Evolutionary conservation across 1,140 invertebrate species (phyloP).

Genomic region (Palaemon carinicauda): DNA sequence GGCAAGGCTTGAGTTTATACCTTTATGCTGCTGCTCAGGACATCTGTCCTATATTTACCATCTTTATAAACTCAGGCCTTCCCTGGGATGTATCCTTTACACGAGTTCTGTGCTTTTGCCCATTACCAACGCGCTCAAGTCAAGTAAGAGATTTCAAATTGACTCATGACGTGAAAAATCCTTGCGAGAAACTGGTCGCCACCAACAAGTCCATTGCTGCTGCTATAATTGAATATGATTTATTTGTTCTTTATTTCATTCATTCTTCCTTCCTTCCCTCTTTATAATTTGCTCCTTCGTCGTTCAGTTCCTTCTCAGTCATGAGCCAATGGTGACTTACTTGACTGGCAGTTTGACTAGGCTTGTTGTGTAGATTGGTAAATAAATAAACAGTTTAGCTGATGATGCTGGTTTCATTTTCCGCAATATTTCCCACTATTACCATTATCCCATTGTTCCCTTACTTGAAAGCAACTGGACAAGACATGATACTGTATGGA

Average conservation of each 20-base stretch:
- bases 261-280: slow-evolving; percentile 5
- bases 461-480: slow-evolving; percentile 45
- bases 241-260: slow-evolving; percentile 7
- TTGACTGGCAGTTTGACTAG: slow-evolving; percentile 15
- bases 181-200: too few relatives aligned
- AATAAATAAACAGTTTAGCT: slow-evolving; percentile 44
- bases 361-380: slow-evolving; percentile 58
- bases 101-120: too few relatives aligned
- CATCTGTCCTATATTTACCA: too few relatives aligned
- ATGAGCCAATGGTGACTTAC: slow-evolving; percentile 13
- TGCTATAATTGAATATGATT: not conserved
- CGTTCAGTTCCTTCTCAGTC: not conserved
- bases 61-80: too few relatives aligned
- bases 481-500: slow-evolving; percentile 17
- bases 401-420: slow-evolving; percentile 1
- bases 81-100: too few relatives aligned
- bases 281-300: not conserved
- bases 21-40: not conserved
- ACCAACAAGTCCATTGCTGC: slow-evolving; percentile 28
- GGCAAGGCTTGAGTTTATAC: not conserved
- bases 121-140: too few relatives aligned
- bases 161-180: too few relatives aligned
- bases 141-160: too few relatives aligned
- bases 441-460: not conserved
- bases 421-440: too few relatives aligned